phyloP scores from a whole-genome alignment of 2,888 invertebrate species.

The Chrysodeixis includens region DNA sequence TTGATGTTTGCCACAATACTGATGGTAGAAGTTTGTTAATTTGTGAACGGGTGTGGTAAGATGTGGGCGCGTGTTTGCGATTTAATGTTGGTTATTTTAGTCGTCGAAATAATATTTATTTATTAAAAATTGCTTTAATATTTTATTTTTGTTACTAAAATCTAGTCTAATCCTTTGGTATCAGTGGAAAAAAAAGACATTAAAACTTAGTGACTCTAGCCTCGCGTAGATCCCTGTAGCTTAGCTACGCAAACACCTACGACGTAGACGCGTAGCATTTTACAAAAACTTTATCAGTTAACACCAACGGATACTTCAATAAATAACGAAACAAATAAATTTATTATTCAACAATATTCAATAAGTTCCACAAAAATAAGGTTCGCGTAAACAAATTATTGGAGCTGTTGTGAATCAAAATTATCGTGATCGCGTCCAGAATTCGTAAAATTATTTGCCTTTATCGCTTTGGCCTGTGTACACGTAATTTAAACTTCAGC shows the following conservation, averaged over 20 bases:
- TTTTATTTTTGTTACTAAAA: not conserved
- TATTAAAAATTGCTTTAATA: not conserved
- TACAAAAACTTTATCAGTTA: not conserved
- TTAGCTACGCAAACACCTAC: slow-evolving; percentile 36
- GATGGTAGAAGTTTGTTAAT: slow-evolving; percentile 42
- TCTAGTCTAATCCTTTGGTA: no score
- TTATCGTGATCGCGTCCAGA: slow-evolving; percentile 22
- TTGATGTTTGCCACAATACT: slow-evolving; percentile 36
- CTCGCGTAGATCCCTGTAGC: slow-evolving; percentile 30
- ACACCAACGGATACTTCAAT: slow-evolving; percentile 12
- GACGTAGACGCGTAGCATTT: slow-evolving; percentile 38
- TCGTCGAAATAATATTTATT: not conserved
- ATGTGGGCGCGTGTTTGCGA: not conserved
- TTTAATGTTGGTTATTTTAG: not conserved
- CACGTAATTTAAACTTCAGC: not conserved
- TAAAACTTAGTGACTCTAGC: not conserved
- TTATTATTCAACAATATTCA: slow-evolving; percentile 29
- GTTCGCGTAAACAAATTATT: slow-evolving; percentile 20
- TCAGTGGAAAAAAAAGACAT: no score
- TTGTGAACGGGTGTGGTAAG: not conserved
- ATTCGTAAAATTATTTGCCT: slow-evolving; percentile 28
- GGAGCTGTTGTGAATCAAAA: slow-evolving; percentile 36
- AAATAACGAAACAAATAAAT: slow-evolving; percentile 35
- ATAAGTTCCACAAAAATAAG: slow-evolving; percentile 38
- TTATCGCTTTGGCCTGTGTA: slow-evolving; percentile 11